These are phyloP conservation scores for Megathymus violae DNA, from an alignment of 1,140 invertebrate genomes.

Conservation along the genomic window DNA sequence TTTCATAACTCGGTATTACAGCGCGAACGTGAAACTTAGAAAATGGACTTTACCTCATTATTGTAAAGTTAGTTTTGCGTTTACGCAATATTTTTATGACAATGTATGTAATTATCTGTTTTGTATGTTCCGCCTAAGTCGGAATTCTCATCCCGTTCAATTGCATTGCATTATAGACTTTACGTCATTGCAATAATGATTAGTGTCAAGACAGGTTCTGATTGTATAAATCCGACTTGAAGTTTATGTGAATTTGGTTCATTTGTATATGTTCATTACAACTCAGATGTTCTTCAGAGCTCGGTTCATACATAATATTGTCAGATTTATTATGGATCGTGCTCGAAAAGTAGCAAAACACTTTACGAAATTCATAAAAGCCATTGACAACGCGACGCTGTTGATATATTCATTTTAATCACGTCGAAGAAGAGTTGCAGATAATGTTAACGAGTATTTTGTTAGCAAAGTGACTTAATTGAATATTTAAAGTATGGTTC, in stretches of 20 bases:
- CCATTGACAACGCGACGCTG: not conserved
- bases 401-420: not conserved
- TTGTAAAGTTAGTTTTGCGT: slow-evolving; percentile 16
- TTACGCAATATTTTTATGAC: slow-evolving; percentile 22
- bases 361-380: not conserved
- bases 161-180: not conserved
- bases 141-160: slow-evolving; percentile 8
- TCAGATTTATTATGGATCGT: not conserved
- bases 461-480: slow-evolving; percentile 9
- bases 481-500: too few species aligned
- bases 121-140: slow-evolving; percentile 14
- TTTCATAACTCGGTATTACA: slow-evolving; percentile 10
- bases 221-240: slow-evolving; percentile 6
- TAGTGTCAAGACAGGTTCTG: slow-evolving; percentile 2
- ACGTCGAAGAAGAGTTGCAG: too few species aligned
- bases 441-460: slow-evolving; percentile 7
- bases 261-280: slow-evolving; percentile 9
- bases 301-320: not conserved
- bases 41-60: slow-evolving; percentile 13
- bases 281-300: slow-evolving; percentile 5
- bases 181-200: not conserved
- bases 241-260: slow-evolving; percentile 20
- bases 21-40: slow-evolving; percentile 13
- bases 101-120: slow-evolving; percentile 17
- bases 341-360: too few species aligned